Evolutionary conservation across 2,113 vertebrate genomes (phyloP).

Genomic region (Dissostichus mawsoni): DNA sequence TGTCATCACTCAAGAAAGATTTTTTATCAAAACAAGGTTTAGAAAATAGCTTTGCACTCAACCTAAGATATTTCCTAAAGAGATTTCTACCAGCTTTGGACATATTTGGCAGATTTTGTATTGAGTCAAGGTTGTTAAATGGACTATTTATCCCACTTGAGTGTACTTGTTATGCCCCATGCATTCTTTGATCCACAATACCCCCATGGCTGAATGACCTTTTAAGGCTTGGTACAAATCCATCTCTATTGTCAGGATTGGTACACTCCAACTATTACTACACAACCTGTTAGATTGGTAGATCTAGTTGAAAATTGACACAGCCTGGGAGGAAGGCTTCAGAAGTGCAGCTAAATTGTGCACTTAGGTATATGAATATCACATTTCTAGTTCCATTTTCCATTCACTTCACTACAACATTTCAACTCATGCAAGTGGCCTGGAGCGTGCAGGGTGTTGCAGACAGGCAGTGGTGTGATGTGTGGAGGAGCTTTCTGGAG

Average conservation of each 20-base stretch:
- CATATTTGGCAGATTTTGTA: neutral
- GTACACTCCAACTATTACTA: slow-evolving; percentile 2
- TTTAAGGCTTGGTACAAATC: neutral
- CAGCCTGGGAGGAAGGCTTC: neutral
- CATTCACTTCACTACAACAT: slow-evolving; percentile 28
- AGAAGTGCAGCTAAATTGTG: neutral
- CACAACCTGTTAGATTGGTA: neutral
- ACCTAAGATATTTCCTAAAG: neutral
- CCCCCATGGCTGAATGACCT: neutral
- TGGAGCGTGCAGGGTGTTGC: slow-evolving; percentile 22
- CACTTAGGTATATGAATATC: too few relatives aligned
- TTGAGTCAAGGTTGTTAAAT: neutral
- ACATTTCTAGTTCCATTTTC: slow-evolving; percentile 4
- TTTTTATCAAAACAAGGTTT: neutral
- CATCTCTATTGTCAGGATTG: neutral
- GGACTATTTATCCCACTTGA: neutral
- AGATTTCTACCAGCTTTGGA: neutral
- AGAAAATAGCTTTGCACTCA: neutral
- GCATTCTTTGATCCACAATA: neutral
- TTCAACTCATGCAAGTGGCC: neutral
- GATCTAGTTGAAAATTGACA: neutral
- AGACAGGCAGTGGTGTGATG: slow-evolving; percentile 20
- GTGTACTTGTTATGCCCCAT: neutral
- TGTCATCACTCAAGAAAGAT: too few relatives aligned
- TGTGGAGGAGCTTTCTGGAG: slow-evolving; percentile 13